Evolutionary conservation across 2,113 vertebrate species (phyloP).

Genomic region (Daboia siamensis): DNA sequence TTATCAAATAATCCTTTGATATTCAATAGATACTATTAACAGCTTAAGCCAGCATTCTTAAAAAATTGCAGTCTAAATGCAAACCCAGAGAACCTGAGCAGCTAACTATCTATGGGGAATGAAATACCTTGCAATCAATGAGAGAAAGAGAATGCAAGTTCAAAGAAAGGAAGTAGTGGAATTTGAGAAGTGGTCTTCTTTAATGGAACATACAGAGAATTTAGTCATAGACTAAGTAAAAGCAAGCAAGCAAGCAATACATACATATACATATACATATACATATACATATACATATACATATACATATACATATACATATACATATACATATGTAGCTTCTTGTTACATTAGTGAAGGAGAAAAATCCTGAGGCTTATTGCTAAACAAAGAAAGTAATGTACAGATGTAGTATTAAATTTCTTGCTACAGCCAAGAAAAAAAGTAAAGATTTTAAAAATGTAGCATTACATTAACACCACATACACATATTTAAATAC

Average conservation of each 20-base stretch:
- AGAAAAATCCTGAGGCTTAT: not conserved
- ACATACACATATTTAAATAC: not conserved
- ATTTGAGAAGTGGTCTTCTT: not conserved
- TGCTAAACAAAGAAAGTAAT: not conserved
- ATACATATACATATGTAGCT: no score
- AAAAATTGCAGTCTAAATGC: not conserved
- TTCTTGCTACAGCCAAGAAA: not conserved
- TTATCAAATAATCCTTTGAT: not conserved
- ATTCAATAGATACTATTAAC: not conserved
- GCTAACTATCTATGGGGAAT: not conserved
- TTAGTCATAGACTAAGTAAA: not conserved
- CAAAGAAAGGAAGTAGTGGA: not conserved
- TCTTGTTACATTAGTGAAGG: not conserved
- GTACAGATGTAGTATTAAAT: not conserved
- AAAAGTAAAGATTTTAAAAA: not conserved
- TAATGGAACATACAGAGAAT: not conserved
- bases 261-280: no score
- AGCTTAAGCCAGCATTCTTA: not conserved
- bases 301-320: no score
- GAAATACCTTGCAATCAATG: not conserved
- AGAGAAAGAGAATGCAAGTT: not conserved
- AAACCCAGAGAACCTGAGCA: not conserved
- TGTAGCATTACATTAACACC: not conserved
- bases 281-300: no score
- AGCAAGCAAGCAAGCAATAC: not conserved